These are phyloP conservation scores for Aegotheles bennettii DNA, from an alignment of 2,113 vertebrate species.

Conservation along the genomic window DNA sequence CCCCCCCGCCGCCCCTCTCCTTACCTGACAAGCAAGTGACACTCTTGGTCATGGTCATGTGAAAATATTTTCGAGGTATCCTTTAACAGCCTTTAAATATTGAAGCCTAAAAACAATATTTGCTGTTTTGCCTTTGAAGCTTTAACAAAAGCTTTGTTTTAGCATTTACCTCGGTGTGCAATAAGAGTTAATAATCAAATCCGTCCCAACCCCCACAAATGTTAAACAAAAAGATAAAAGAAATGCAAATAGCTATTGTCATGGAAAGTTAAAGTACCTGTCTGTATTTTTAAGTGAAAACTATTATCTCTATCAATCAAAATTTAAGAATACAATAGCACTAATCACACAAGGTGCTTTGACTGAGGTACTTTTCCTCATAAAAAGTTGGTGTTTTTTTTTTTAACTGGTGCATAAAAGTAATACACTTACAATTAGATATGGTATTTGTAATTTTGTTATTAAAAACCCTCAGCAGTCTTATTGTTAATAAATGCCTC, in stretches of 20 bases:
- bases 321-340: conserved; percentile 87
- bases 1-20: background rate
- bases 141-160: conserved; percentile 84
- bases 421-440: conserved; percentile 78
- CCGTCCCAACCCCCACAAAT: conserved; percentile 82
- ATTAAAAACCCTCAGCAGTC: conserved; percentile 76
- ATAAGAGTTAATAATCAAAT: conserved; percentile 87
- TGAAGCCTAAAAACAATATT: conserved; percentile 81
- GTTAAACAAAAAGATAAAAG: conserved; percentile 88
- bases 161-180: conserved; percentile 77
- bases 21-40: conserved; percentile 57
- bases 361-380: conserved; percentile 79
- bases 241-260: conserved; percentile 90
- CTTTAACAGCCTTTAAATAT: conserved; percentile 75
- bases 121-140: conserved; percentile 79
- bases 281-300: conserved; percentile 89
- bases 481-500: conserved; percentile 78
- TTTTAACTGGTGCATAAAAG: conserved; percentile 71
- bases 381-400: conserved; percentile 62
- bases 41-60: conserved; percentile 71
- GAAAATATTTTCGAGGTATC: conserved; percentile 77
- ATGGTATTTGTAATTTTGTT: conserved; percentile 79
- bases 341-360: conserved; percentile 85
- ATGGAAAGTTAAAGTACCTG: conserved; percentile 87
- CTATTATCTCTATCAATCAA: conserved; percentile 90